A percentile compares a stretch with the other conserved stretches of the same genome.
phyloP scores from a whole-genome alignment of 2,888 invertebrate genomes.

The Pherbina coryleti region DNA sequence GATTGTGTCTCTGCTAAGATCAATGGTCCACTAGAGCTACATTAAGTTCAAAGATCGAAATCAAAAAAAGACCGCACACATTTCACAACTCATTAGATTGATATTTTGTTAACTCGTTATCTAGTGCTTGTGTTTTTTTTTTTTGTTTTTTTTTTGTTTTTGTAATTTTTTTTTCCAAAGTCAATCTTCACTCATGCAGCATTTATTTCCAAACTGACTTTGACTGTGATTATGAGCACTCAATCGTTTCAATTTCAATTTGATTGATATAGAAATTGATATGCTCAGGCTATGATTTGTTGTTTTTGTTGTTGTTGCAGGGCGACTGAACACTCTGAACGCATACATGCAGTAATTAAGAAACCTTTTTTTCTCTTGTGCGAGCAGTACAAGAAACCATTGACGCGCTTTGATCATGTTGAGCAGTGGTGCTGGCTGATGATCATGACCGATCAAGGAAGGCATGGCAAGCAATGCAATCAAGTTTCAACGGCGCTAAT shows the following conservation, averaged over 20 bases:
- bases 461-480: conserved; percentile 5
- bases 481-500: conserved; percentile 59
- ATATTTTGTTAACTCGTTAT: conserved; percentile 24
- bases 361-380: conserved; percentile 31
- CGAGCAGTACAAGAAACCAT: neutral
- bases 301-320: neutral
- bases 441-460: neutral
- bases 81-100: conserved; percentile 20
- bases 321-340: neutral
- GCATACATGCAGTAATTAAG: conserved; percentile 39
- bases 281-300: conserved; percentile 40
- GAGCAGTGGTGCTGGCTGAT: neutral
- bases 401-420: neutral
- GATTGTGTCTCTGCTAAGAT: no score
- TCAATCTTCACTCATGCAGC: no score
- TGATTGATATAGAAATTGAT: conserved; percentile 65
- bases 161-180: neutral
- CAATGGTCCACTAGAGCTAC: no score
- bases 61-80: conserved; percentile 20
- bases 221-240: conserved; percentile 36
- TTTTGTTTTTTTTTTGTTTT: neutral
- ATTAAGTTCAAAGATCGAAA: neutral
- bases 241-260: conserved; percentile 63
- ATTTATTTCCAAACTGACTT: neutral
- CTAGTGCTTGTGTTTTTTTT: neutral